phyloP scores from a whole-genome alignment of 2,113 vertebrate genomes.

The Pseudopodoces humilis region DNA sequence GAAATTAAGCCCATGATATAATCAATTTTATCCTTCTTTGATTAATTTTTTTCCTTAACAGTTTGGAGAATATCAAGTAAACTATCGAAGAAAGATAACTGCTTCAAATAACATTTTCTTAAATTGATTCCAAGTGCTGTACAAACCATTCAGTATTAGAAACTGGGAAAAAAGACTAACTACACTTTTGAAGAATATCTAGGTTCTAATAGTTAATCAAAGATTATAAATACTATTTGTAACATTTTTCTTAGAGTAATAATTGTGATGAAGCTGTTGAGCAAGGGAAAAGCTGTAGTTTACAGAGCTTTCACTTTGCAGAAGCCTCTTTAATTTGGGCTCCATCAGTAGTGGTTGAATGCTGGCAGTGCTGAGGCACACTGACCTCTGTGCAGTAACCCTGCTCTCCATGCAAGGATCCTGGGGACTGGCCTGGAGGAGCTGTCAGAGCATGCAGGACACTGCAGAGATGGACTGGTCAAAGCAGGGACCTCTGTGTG shows the following conservation, averaged over 20 bases:
- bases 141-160: not conserved
- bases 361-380: not conserved
- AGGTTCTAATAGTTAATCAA: not conserved
- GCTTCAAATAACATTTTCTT: not conserved
- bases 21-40: not conserved
- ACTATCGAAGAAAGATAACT: not conserved
- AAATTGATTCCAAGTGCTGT: not conserved
- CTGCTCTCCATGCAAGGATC: not conserved
- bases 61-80: not conserved
- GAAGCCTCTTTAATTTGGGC: not conserved
- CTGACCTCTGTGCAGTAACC: too few species aligned
- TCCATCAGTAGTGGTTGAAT: rapidly evolving
- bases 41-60: rapidly evolving
- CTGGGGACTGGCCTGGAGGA: not conserved
- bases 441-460: not conserved
- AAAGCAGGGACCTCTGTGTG: not conserved
- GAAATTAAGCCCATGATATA: not conserved
- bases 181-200: not conserved
- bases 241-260: not conserved
- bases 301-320: not conserved
- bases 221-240: not conserved
- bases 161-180: not conserved
- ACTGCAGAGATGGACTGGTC: not conserved
- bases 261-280: not conserved
- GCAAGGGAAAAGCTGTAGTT: not conserved